phyloP scores from a whole-genome alignment of 2,113 vertebrate species.

The Myrmecophaga tridactyla region DNA sequence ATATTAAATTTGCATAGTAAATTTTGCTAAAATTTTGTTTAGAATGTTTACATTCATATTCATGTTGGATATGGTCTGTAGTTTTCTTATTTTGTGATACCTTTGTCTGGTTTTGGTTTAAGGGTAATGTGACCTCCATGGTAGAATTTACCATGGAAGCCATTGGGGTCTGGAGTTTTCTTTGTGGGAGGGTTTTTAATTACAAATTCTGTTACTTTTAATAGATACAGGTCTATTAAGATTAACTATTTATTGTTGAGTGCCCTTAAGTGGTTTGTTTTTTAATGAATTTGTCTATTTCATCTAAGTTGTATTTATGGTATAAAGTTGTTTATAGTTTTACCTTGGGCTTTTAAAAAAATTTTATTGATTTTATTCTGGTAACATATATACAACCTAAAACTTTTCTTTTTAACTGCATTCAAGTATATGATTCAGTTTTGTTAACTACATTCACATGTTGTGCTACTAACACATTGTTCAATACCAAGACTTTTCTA shows the following conservation, averaged over 20 bases:
- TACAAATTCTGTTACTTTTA: neutral
- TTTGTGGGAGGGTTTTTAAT: neutral
- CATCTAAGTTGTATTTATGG: no score
- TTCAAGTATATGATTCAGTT: no score
- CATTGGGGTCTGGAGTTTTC: neutral
- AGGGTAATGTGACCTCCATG: neutral
- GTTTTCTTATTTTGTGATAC: neutral
- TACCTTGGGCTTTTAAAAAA: neutral
- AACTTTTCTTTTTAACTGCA: no score
- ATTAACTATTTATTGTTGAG: neutral
- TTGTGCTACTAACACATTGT: no score
- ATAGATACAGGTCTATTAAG: neutral
- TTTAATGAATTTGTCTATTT: slow-evolving; percentile 19
- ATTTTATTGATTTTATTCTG: no score
- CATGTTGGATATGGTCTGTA: neutral
- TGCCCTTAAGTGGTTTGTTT: neutral
- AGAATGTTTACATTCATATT: slow-evolving; percentile 28
- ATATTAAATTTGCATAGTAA: neutral
- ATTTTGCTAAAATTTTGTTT: neutral
- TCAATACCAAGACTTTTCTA: no score
- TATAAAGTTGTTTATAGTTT: neutral
- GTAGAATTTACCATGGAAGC: neutral
- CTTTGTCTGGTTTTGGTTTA: neutral
- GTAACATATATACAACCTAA: no score
- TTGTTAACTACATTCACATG: no score